Base-by-base conservation (phyloP, 2,797 vertebrate genomes). In the Scolopax bukidnonensis region DNA sequence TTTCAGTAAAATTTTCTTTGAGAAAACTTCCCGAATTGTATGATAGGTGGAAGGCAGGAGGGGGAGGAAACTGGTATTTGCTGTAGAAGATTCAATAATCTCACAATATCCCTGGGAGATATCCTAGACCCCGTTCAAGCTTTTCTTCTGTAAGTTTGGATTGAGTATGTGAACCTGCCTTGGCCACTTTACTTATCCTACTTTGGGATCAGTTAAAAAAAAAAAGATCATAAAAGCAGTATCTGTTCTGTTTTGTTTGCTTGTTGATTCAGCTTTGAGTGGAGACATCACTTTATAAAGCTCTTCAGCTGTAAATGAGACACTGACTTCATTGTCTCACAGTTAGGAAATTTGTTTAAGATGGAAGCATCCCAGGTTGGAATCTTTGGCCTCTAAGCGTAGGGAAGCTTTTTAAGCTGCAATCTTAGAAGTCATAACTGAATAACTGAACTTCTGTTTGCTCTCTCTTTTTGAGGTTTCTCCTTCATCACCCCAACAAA, bases 241-340 rank as follows among this genome's bases (percentile, higher is more conserved):
- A 3, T 90, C 48, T 76, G 21, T 63, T 84, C 73, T 87, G 54
- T 3, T 16, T 30, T 76, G 28, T 53, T 63, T 82, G 65, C 68
- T 93, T 93, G 81, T 83, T 93, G 68, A 67, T 93, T 85, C 88
- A 82, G 78, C 78, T 90, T 94, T 67, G 65, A 88, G 50, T 38
- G 63, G 56, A 89, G 53, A 74, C 11, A 1, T 50, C 82, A 43
- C 65, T 91, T 93, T 61, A 33, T 60, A 38, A 74, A 93, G 70
- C 48, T 79, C n/a, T 43, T 56, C 74, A 84, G 67, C 48, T 96
- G 60, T 50, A 96, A 95, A 79, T 82, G 67, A 82, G 84, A 90
- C 76, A 75, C 87, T 88, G 87, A 65, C 32, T 90, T 90, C 76
- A 69, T 84, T 94, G 87, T 84, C 89, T 93, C 68, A 38, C 33